These are phyloP conservation scores for Novumbra hubbsi DNA, from an alignment of 2,797 vertebrate genomes.

Conservation along the genomic window DNA sequence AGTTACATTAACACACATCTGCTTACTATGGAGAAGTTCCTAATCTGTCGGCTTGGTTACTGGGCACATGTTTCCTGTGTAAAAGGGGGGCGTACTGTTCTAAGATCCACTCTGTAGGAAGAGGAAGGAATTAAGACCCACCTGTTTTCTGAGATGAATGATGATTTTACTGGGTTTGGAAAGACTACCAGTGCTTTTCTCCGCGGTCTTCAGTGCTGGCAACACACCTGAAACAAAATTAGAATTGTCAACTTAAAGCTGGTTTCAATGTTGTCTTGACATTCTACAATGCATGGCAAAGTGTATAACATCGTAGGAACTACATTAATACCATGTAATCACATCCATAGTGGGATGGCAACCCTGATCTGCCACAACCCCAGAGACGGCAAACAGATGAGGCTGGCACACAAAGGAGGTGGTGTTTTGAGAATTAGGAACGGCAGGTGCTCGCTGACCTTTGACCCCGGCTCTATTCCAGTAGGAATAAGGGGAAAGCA, in stretches of 20 bases:
- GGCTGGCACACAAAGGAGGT: background rate
- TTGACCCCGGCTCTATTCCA: slow-evolving; percentile 1
- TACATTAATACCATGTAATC: background rate
- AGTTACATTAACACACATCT: background rate
- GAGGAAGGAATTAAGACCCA: slow-evolving; percentile 35
- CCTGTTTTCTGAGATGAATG: slow-evolving; percentile 83
- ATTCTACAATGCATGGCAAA: background rate
- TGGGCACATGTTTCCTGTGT: slow-evolving; percentile 12
- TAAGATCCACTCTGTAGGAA: background rate
- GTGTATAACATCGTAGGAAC: background rate
- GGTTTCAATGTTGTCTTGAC: background rate
- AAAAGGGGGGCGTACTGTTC: background rate
- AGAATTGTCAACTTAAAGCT: background rate
- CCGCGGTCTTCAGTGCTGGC: slow-evolving; percentile 70
- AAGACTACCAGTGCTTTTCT: slow-evolving; percentile 62
- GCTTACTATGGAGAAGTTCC: background rate
- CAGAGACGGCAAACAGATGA: background rate
- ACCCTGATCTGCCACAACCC: background rate
- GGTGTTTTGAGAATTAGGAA: background rate
- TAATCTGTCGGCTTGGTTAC: background rate
- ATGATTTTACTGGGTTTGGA: slow-evolving; percentile 78
- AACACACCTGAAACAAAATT: slow-evolving; percentile 60
- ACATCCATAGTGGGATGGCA: background rate
- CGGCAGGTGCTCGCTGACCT: background rate
- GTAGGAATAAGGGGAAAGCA: background rate